Conservation (phyloP, 2,797 vertebrate genomes). For the Tauraco hartlaubi region DNA sequence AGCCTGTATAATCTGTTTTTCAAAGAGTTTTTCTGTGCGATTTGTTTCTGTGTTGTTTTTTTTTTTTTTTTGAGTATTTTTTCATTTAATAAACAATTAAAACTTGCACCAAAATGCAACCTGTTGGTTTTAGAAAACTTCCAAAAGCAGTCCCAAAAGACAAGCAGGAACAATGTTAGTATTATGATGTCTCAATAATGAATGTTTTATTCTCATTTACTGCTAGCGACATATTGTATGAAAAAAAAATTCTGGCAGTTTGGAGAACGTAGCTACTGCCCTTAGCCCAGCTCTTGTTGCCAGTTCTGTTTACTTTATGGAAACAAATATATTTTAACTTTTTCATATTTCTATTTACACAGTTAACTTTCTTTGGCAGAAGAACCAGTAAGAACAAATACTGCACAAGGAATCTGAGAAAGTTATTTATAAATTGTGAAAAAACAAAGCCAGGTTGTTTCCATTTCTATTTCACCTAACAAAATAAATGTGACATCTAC, state of each 20-base stretch:
- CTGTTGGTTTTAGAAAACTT: background rate
- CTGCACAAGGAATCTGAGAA: background rate
- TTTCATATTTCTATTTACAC: background rate
- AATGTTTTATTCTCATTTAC: background rate
- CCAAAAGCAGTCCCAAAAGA: background rate
- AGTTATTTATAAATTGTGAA: background rate
- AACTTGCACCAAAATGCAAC: background rate
- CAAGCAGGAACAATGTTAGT: background rate
- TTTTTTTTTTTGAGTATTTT: background rate
- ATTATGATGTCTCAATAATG: accelerated
- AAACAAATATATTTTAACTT: background rate
- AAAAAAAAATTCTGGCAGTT: background rate
- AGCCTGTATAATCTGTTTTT: background rate
- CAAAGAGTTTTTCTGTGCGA: background rate
- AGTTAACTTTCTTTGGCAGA: background rate
- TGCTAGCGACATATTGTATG: background rate
- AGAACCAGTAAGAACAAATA: background rate
- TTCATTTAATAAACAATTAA: background rate
- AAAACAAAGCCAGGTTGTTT: background rate
- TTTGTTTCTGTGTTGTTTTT: too few relatives aligned
- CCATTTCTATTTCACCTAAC: background rate
- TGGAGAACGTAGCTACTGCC: background rate
- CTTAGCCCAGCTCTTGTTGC: background rate
- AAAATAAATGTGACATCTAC: background rate
- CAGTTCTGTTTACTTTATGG: background rate